A percentile compares a stretch with the other conserved stretches of the same genome.
Evolutionary conservation across 2,113 vertebrate genomes (phyloP).

Genomic region (Amblyopsis rosae): DNA sequence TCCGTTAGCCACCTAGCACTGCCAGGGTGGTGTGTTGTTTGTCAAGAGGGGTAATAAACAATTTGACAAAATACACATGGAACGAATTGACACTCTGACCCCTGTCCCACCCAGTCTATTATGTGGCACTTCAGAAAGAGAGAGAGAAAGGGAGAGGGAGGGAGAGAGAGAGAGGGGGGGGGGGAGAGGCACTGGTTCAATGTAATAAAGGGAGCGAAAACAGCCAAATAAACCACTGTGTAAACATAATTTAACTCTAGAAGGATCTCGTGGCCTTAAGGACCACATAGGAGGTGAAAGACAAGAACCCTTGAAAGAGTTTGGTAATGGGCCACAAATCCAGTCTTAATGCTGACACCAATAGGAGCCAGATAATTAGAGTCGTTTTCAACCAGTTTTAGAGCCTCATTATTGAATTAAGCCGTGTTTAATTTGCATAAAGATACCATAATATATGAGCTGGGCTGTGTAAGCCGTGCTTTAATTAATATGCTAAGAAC

Average conservation of each 20-base stretch:
- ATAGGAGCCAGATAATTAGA: constrained; percentile 63
- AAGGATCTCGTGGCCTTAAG: constrained; percentile 54
- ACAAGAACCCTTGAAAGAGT: constrained; percentile 68
- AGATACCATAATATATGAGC: constrained; percentile 35
- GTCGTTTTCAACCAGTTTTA: constrained; percentile 51
- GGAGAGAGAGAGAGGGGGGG: constrained; percentile 7
- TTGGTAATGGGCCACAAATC: constrained; percentile 61
- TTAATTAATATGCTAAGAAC: constrained; percentile 33
- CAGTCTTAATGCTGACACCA: constrained; percentile 46
- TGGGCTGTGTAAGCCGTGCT: constrained; percentile 43
- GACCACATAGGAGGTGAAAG: constrained; percentile 66
- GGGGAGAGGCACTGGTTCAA: constrained; percentile 29
- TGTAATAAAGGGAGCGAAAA: constrained; percentile 57
- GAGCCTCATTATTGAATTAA: constrained; percentile 62
- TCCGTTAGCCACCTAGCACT: not conserved
- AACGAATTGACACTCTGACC: constrained; percentile 10
- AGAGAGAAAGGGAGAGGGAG: constrained; percentile 21
- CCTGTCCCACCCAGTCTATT: not conserved
- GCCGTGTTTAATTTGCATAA: constrained; percentile 56
- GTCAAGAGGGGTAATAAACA: constrained; percentile 18
- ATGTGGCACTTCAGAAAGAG: not conserved
- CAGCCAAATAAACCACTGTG: constrained; percentile 46
- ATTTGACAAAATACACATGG: constrained; percentile 9
- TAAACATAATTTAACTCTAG: constrained; percentile 71
- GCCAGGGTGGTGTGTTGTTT: not conserved